phyloP scores from a whole-genome alignment of 2,113 vertebrate species.

The Potamarius usumacintae region DNA sequence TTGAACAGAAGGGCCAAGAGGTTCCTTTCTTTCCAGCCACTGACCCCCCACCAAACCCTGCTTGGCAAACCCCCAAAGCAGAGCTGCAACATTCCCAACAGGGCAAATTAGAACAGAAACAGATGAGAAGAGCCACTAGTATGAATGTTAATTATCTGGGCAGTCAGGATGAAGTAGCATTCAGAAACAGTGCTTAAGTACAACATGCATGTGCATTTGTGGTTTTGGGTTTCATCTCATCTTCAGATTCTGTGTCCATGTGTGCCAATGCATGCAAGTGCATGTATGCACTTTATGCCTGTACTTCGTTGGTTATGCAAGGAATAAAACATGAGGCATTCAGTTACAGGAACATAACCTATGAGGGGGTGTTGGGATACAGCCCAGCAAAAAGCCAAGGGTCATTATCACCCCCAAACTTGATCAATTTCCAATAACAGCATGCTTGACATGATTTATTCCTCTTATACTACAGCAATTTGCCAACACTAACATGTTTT shows the following conservation, averaged over 20 bases:
- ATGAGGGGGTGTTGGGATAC: background rate
- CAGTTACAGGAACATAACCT: background rate
- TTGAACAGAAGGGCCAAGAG: constrained; percentile 55
- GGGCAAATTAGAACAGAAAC: constrained; percentile 61
- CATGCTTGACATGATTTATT: background rate
- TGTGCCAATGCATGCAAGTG: background rate
- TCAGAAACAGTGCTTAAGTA: constrained; percentile 9
- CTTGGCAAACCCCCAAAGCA: constrained; percentile 17
- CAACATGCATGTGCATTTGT: background rate
- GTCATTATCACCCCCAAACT: background rate
- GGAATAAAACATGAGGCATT: background rate
- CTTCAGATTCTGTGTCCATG: constrained; percentile 4
- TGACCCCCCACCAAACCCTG: constrained; percentile 19
- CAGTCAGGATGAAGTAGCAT: constrained; percentile 24
- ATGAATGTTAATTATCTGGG: constrained; percentile 28
- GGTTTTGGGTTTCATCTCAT: background rate
- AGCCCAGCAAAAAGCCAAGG: background rate
- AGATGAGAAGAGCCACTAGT: constrained; percentile 58
- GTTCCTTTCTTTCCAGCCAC: constrained; percentile 51
- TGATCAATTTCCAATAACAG: background rate
- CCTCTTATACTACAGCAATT: background rate
- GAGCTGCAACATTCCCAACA: constrained; percentile 60
- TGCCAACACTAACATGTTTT: background rate
- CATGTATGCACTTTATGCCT: constrained; percentile 1
- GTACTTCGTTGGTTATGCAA: background rate